These are phyloP conservation scores for Centroberyx gerrardi DNA, from an alignment of 2,797 vertebrate genomes.

Conservation along the genomic window DNA sequence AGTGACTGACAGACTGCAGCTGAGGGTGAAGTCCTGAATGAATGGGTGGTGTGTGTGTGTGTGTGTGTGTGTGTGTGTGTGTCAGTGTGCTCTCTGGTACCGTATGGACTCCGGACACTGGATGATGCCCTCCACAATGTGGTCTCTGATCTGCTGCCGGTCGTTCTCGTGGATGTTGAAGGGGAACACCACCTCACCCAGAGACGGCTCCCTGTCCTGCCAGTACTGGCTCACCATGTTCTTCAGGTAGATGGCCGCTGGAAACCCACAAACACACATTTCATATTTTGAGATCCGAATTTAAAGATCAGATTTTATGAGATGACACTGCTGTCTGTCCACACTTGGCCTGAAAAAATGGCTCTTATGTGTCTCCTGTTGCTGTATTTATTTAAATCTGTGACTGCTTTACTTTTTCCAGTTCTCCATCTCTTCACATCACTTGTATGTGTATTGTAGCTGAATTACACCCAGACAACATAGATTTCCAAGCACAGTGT, in stretches of 20 bases:
- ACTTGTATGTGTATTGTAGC: no score
- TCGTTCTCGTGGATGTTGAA: constrained; percentile 99
- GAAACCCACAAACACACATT: constrained; percentile 8
- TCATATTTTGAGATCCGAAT: not conserved
- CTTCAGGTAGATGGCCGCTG: constrained; percentile 99
- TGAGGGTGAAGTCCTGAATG: not conserved
- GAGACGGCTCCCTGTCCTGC: constrained; percentile 94
- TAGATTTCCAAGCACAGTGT: no score
- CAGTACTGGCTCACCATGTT: constrained; percentile 99
- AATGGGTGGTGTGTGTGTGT: not conserved
- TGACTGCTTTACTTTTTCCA: no score
- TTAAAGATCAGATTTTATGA: no score
- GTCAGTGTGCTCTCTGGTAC: constrained; percentile 68
- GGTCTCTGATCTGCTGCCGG: constrained; percentile 95
- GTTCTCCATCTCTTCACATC: no score
- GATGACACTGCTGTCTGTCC: not conserved
- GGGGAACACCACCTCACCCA: constrained; percentile 92
- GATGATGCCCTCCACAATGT: constrained; percentile 98
- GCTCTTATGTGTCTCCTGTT: no score
- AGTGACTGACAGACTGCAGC: no score
- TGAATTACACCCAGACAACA: no score
- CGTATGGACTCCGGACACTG: constrained; percentile 96
- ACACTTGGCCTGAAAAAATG: no score
- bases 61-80: constrained; percentile 2
- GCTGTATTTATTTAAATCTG: no score